These are phyloP conservation scores for Moxostoma hubbsi DNA, from an alignment of 2,797 vertebrate species.

Conservation along the genomic window DNA sequence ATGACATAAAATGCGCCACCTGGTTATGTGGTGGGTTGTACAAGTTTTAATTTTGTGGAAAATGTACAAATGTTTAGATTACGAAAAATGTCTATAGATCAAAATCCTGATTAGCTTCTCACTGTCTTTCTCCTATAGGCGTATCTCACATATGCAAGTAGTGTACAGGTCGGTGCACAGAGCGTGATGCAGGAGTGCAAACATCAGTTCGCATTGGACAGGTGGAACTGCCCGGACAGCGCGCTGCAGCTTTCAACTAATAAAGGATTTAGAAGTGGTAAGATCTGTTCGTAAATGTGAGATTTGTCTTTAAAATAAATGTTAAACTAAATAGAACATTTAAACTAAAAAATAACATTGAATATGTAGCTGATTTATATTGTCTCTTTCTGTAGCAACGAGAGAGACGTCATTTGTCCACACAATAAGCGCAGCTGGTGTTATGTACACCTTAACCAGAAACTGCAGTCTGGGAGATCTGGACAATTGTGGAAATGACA, in stretches of 20 bases:
- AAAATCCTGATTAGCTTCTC: neutral
- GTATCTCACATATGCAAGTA: conserved; percentile 89
- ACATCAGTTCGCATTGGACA: conserved; percentile 93
- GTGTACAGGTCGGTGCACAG: conserved; percentile 90
- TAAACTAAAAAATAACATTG: neutral
- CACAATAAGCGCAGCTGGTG: conserved; percentile 94
- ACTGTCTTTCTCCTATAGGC: conserved; percentile 75
- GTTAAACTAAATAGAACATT: neutral
- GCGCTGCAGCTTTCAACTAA: conserved; percentile 84
- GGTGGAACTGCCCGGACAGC: conserved; percentile 96
- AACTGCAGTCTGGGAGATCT: conserved; percentile 97
- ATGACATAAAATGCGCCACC: too few relatives aligned
- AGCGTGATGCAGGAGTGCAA: conserved; percentile 95
- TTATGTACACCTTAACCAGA: conserved; percentile 92
- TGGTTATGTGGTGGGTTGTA: too few relatives aligned
- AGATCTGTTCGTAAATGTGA: conserved; percentile 32
- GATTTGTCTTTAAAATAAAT: neutral
- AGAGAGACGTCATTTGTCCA: conserved; percentile 94
- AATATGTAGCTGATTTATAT: too few relatives aligned
- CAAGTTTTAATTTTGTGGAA: too few relatives aligned
- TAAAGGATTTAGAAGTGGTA: conserved; percentile 87
- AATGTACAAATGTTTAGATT: too few relatives aligned
- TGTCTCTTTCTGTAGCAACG: conserved; percentile 84
- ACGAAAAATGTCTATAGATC: too few relatives aligned
- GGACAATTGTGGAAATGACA: conserved; percentile 92